phyloP scores from a whole-genome alignment of 2,888 invertebrate genomes.

The Colletes collaris region DNA sequence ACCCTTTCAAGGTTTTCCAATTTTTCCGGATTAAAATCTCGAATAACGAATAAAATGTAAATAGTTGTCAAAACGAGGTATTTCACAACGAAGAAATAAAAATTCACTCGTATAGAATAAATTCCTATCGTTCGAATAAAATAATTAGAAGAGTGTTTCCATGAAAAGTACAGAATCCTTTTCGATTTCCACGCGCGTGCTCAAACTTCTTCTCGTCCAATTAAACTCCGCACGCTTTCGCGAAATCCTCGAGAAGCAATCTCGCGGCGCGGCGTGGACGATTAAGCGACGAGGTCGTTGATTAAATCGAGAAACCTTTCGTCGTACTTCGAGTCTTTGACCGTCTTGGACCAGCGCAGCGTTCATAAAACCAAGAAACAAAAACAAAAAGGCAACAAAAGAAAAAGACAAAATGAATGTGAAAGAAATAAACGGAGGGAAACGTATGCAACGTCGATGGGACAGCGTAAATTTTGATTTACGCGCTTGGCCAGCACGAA shows the following conservation, averaged over 20 bases:
- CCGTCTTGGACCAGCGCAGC: constrained; percentile 12
- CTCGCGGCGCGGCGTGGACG: neutral
- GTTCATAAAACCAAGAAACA: constrained; percentile 23
- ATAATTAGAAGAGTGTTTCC: no score
- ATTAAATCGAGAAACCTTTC: neutral
- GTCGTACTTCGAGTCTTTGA: constrained; percentile 4
- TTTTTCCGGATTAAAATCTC: no score
- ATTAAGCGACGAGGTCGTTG: neutral
- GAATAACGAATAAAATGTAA: no score
- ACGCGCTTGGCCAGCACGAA: constrained; percentile 35
- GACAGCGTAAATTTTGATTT: constrained; percentile 48
- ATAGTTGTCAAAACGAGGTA: no score
- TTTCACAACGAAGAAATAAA: no score
- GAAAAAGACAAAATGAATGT: neutral
- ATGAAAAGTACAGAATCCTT: no score
- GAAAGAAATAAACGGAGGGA: neutral
- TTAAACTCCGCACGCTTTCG: neutral
- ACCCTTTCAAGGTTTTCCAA: no score
- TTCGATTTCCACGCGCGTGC: no score
- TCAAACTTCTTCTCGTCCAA: no score
- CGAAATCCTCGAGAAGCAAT: neutral
- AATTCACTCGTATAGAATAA: no score
- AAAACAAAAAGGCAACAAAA: neutral
- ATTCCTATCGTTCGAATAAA: no score
- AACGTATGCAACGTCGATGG: constrained; percentile 27